A percentile compares a stretch with the other conserved stretches of the same genome.
phyloP scores from a whole-genome alignment of 2,888 invertebrate species.

The Chorisops tibialis region DNA sequence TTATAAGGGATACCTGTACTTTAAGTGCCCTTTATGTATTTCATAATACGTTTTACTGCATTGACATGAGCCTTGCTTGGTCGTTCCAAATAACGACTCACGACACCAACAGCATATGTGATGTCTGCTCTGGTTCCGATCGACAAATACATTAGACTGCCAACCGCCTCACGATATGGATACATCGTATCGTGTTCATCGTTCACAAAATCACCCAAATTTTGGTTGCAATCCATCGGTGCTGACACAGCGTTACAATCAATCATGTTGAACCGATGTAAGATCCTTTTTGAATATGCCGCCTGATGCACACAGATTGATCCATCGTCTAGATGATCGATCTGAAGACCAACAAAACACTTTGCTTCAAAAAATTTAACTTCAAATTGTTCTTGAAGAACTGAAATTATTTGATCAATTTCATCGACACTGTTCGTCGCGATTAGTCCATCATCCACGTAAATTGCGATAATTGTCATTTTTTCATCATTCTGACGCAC shows the following conservation, averaged over 20 bases:
- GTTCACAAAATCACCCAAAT: conserved; percentile 7
- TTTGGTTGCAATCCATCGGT: conserved; percentile 27
- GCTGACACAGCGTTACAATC: conserved; percentile 17
- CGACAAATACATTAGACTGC: conserved; percentile 29
- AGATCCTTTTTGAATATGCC: conserved; percentile 20
- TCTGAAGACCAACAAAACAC: conserved; percentile 38
- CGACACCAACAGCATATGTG: conserved; percentile 24
- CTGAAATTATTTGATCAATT: background rate
- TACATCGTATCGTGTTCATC: background rate
- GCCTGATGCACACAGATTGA: conserved; percentile 25
- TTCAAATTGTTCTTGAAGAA: background rate
- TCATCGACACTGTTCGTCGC: conserved; percentile 35
- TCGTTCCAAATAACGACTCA: conserved; percentile 17
- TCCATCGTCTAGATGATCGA: conserved; percentile 16
- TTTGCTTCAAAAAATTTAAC: conserved; percentile 40
- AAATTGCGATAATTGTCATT: conserved; percentile 36
- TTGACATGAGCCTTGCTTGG: conserved; percentile 10
- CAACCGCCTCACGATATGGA: conserved; percentile 28
- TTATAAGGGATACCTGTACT: conserved; percentile 15
- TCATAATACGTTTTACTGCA: conserved; percentile 25
- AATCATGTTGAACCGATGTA: conserved; percentile 23
- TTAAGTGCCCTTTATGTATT: conserved; percentile 26
- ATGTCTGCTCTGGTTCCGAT: conserved; percentile 29
- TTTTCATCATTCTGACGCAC: conserved; percentile 21
- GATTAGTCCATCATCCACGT: too few relatives aligned